A percentile compares a stretch with the other conserved stretches of the same genome.
Conservation (phyloP, 2,113 vertebrate genomes). For the Pelodiscus sinensis region DNA sequence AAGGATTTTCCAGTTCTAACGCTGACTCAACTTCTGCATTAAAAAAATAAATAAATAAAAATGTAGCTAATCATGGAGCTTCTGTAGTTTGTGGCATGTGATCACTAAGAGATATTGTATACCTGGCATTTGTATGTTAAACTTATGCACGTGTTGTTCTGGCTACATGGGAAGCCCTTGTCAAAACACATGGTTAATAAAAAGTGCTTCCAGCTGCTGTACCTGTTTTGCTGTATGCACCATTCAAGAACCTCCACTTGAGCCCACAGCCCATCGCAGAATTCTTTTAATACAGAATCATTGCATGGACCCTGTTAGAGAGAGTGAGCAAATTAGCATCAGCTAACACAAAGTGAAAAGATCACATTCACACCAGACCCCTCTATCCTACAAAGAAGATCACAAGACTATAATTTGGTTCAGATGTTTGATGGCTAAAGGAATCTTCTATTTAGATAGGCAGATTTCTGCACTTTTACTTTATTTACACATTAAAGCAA, state of each 20-base stretch:
- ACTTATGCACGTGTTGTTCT: neutral
- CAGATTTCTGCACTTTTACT: neutral
- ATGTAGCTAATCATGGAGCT: neutral
- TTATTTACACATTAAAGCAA: neutral
- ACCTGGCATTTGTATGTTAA: neutral
- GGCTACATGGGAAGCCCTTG: neutral
- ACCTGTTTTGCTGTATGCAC: slow-evolving; percentile 90
- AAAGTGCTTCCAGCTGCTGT: slow-evolving; percentile 5
- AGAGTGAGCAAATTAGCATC: slow-evolving; percentile 3
- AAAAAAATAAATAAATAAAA: neutral
- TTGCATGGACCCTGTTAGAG: slow-evolving; percentile 73
- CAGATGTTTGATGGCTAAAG: neutral
- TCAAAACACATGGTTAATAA: neutral
- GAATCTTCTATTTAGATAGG: neutral
- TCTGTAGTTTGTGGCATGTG: rapidly evolving
- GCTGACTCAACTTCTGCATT: neutral
- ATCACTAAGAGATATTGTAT: neutral
- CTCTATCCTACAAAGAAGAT: neutral
- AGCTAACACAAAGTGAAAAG: neutral
- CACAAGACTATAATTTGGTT: neutral
- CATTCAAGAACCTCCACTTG: slow-evolving; percentile 92
- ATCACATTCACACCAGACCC: neutral
- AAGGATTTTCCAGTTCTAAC: neutral
- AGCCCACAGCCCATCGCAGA: slow-evolving; percentile 87
- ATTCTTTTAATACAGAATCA: slow-evolving; percentile 88